These are phyloP conservation scores for Dicerorhinus sumatrensis DNA, from an alignment of 2,113 vertebrate species.

Conservation along the genomic window DNA sequence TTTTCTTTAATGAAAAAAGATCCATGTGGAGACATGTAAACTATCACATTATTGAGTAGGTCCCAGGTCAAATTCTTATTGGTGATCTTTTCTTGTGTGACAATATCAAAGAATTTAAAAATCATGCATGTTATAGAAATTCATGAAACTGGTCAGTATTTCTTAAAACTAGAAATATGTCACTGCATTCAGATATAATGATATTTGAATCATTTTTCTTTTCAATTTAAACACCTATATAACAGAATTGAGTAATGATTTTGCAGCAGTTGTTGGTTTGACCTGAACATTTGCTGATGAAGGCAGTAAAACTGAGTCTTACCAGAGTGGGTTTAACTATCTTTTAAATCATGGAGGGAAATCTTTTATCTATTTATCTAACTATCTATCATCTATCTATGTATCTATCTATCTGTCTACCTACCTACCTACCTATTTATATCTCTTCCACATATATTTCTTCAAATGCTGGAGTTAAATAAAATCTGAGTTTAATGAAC, in stretches of 20 bases:
- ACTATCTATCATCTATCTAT: neutral
- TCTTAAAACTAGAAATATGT: neutral
- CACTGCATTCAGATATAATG: neutral
- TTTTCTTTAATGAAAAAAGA: neutral
- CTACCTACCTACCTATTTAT: neutral
- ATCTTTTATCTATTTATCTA: neutral
- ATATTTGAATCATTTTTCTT: neutral
- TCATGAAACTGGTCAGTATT: neutral
- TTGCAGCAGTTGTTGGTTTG: neutral
- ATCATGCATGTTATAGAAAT: neutral
- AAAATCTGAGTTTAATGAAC: neutral
- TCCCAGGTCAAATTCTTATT: neutral
- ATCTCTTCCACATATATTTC: neutral
- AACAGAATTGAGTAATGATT: slow-evolving; percentile 11
- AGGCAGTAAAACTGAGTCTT: neutral
- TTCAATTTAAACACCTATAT: neutral
- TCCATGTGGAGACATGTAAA: neutral
- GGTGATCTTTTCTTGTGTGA: neutral
- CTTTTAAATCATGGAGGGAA: neutral
- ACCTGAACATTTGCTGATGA: neutral
- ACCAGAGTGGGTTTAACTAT: neutral
- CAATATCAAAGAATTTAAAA: neutral
- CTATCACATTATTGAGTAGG: neutral
- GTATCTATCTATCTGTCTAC: neutral
- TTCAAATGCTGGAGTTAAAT: slow-evolving; percentile 11